Base-by-base conservation (phyloP, 2,797 vertebrate species). In the Phyllotis vaccarum region DNA sequence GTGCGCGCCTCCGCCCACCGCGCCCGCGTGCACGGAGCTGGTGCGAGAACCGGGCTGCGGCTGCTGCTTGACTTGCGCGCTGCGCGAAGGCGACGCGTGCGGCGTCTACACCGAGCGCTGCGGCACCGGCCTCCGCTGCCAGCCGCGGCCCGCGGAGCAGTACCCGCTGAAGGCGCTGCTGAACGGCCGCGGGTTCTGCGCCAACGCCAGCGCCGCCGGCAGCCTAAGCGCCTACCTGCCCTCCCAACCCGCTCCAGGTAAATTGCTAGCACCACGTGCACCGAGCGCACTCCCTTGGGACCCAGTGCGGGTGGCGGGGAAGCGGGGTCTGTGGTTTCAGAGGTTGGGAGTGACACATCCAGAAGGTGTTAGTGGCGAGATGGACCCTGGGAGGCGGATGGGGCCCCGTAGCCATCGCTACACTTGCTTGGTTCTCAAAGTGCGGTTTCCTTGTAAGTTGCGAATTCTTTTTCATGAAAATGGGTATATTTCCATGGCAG, bases 21-120 rank as follows among this genome's bases (percentile, higher is more conserved):
- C 98, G 93, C 96, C 98, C 34, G 98, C 98, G 82, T 99, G 99
- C 97, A 86, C 98, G 5, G 99, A 99, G 97, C 96, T 94, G 54
- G 99, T 99, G 93, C 99, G 99, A 29, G 99, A 99, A 78, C 99
- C 99, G 0, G 99, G 99, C 96, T 99, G 99, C 97, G 99, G 99
- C 96, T 99, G 99, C 98, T 99, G 99, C 98, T 82, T 99, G 98
- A 99, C 99, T 4, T 99, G 99, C 97, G 99, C 99, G 75, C 98
- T 99, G 88, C 98, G 95, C 0, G 95, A 94, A 89, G 99, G 99
- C 13, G 98, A 98, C 95, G 96, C 98, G 43, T 99, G 99, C 98
- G 99, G 99, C 43, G 98, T 99, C 91, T 99, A 99, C 98, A 99
- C 99, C 9, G 99, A 99, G 94, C 99, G 99, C 97, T 99, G 99